Base-by-base conservation (phyloP, 2,888 invertebrate species). In the Leptinotarsa tumamoca region DNA sequence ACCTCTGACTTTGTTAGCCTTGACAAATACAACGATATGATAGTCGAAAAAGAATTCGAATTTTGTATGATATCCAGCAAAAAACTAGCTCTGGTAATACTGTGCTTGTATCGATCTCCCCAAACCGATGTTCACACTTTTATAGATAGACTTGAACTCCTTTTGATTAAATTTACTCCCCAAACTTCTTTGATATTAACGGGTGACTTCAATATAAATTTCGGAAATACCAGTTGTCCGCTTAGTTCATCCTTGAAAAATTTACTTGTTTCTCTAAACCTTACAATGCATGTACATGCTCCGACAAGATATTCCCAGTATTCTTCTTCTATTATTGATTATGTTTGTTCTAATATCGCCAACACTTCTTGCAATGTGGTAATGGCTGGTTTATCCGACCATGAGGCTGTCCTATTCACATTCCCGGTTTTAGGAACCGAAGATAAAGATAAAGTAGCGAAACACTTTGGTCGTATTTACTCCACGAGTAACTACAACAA, bases 271-370 rank as follows among this genome's bases (percentile, higher is more conserved):
- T 54, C 54, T 51, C 51, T 51, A 51, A 51, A 51, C 15, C 51
- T 13, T 51, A 51, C 51, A 51, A 51, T 51, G 51, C 54, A 67
- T 67, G 43, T 67, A 67, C 43, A 43, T 67, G 67, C 67, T 67
- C 43, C 67, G 67, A 67, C 67, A 67, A 67, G 33, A 67, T 67
- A 67, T 67, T 67, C 67, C 67, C 27, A 67, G 67, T 67, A 67
- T 33, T 67, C 67, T 67, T 67, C 33, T 10, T 67, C 67, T 67
- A 33, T 67, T 67, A 33, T 67, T 54, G 54, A 54, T 54, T 54
- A 54, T 54, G 54, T 17, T 54, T 51, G 54, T 54, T 54, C 54
- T 54, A 54, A 54, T 56, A 56, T 56, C 18, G n/a, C 56, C n/a
- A 18, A 56, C 56, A 56, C 56, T 56, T 56, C 56, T 56, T 56